A percentile compares a stretch with the other conserved stretches of the same genome.
phyloP scores from a whole-genome alignment of 2,113 vertebrate genomes.

The Dasyprocta punctata region DNA sequence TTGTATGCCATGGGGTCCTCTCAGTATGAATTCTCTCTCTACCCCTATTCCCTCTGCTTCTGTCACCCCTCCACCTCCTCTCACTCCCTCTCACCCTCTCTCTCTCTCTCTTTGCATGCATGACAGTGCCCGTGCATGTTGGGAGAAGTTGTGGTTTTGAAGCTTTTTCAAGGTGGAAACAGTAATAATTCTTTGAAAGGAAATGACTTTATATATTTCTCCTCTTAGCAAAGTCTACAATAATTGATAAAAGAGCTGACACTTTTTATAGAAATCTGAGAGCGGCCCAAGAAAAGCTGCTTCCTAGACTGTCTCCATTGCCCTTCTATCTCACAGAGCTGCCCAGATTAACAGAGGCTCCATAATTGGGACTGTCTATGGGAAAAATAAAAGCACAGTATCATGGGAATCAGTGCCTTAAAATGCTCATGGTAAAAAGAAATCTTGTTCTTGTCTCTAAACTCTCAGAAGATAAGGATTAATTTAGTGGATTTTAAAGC shows the following conservation, averaged over 20 bases:
- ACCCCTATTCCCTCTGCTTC: neutral
- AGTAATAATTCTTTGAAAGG: neutral
- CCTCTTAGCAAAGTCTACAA: neutral
- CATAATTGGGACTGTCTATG: neutral
- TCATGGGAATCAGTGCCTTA: neutral
- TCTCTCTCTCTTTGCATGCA: neutral
- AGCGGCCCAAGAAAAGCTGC: neutral
- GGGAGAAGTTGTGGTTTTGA: neutral
- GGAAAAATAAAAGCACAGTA: neutral
- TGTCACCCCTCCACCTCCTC: rapidly evolving
- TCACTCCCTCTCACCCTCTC: too few relatives aligned
- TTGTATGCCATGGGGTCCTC: neutral
- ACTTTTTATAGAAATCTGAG: neutral
- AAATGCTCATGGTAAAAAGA: constrained; percentile 1
- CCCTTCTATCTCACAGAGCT: neutral
- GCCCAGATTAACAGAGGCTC: neutral
- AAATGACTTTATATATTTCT: neutral
- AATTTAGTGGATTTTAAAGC: neutral
- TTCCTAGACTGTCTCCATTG: too few relatives aligned
- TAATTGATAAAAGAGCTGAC: neutral
- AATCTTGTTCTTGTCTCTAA: neutral
- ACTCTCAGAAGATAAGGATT: neutral
- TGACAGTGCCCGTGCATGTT: neutral
- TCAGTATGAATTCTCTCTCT: neutral
- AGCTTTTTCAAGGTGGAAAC: neutral